Base-by-base conservation (phyloP, 2,797 vertebrate species). In the Ficedula albicollis region DNA sequence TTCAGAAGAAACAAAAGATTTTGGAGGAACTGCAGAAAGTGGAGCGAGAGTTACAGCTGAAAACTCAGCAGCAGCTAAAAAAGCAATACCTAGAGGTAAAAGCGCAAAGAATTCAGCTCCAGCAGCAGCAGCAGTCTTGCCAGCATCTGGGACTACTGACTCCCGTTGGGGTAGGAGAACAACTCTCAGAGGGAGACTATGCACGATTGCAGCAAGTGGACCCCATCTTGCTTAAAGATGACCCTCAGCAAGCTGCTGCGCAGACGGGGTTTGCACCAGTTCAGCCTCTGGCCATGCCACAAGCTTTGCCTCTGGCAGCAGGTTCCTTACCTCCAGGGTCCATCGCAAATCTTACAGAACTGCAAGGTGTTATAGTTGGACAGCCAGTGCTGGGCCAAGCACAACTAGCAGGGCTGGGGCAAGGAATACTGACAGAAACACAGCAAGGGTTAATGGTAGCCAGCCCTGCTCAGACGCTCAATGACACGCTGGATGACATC, bases 371-470 rank as follows among this genome's bases (percentile, higher is more conserved):
- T 93, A 98, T 98, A 98, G 98, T 98, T 98, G 98, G 98, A 98
- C 98, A 98, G 98, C 98, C 98, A 98, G 98, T 98, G 87, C 95
- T 98, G 98, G 98, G 98, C 97, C 98, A 98, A 98, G 98, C 98
- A 97, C 98, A 98, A 97, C 98, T 98, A 97, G 97, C 98, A 97
- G 98, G 98, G 97, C 98, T 98, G 97, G 98, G 98, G 97, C 98
- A 98, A 98, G 98, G 98, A 98, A 98, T 98, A 98, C 98, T 98
- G 95, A 97, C 98, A 98, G 98, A 98, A 97, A 98, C 98, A 97
- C 98, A 98, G 97, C 98, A 98, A 98, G 98, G 98, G 97, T 98
- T 98, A 98, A 98, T 98, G 98, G 98, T 98, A 98, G 98, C 98
- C 98, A 98, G 98, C 98, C 98, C 98, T 97, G 98, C 98, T 98